Percentiles rank a stretch among this genome's conserved stretches.
phyloP scores from a whole-genome alignment of 1,140 invertebrate species.

The Thaumatotibia leucotreta region DNA sequence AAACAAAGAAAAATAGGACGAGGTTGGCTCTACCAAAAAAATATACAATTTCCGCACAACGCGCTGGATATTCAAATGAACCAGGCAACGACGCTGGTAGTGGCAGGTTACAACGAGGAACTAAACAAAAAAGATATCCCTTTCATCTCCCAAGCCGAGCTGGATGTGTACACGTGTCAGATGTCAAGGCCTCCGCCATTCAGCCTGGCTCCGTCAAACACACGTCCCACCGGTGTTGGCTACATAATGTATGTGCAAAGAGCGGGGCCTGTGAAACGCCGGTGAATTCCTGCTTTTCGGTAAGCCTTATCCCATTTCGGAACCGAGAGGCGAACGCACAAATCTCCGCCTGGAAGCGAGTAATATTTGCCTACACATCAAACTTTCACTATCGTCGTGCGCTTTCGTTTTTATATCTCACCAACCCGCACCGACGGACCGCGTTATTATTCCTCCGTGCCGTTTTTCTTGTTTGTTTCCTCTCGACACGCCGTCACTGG shows the following conservation, averaged over 20 bases:
- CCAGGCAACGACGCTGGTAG: neutral
- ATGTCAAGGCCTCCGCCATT: constrained; percentile 59
- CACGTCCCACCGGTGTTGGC: constrained; percentile 40
- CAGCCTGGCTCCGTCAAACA: constrained; percentile 60
- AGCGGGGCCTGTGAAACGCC: constrained; percentile 40
- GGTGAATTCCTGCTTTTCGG: constrained; percentile 35
- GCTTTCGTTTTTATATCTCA: constrained; percentile 74
- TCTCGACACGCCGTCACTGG: constrained; percentile 16
- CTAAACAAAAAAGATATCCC: constrained; percentile 28
- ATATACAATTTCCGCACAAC: neutral
- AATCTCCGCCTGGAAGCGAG: constrained; percentile 69
- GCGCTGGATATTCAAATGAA: neutral
- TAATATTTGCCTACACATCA: constrained; percentile 76
- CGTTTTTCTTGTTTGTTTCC: constrained; percentile 38
- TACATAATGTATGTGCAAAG: constrained; percentile 64
- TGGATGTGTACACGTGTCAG: constrained; percentile 59
- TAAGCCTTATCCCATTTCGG: constrained; percentile 53
- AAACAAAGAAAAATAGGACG: neutral
- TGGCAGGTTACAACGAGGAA: constrained; percentile 32
- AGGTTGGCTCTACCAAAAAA: neutral
- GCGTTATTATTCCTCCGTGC: constrained; percentile 59
- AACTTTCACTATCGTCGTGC: constrained; percentile 73
- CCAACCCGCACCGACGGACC: constrained; percentile 38
- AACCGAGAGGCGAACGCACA: constrained; percentile 65
- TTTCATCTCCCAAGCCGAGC: constrained; percentile 35